Conservation (phyloP, 1,140 invertebrate genomes). For the Dinoponera quadriceps region DNA sequence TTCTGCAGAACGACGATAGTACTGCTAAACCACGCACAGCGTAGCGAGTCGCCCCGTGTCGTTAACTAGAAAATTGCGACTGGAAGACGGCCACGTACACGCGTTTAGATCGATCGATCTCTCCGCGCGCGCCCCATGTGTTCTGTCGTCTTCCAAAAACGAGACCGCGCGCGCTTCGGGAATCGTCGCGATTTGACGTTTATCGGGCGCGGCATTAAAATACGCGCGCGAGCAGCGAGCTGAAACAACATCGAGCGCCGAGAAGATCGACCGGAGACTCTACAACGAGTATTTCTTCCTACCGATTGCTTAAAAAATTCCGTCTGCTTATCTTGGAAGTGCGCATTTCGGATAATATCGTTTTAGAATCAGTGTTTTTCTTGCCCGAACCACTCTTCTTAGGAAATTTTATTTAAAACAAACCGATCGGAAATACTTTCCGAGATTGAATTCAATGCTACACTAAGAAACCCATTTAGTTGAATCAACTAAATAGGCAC, state of each 20-base stretch:
- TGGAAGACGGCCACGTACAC: constrained; percentile 7
- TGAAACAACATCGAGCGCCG: background rate
- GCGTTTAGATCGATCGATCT: constrained; percentile 52
- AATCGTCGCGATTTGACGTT: constrained; percentile 32
- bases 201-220: constrained; percentile 25
- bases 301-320: background rate
- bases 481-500: too few relatives aligned
- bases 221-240: background rate
- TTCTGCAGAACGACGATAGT: constrained; percentile 4
- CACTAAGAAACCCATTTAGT: too few relatives aligned
- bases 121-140: constrained; percentile 16
- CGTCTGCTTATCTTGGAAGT: background rate
- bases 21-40: background rate
- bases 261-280: background rate
- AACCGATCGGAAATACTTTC: too few relatives aligned
- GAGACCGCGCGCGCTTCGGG: background rate
- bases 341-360: too few relatives aligned
- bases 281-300: background rate
- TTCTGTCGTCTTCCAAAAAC: constrained; percentile 33
- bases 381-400: too few relatives aligned
- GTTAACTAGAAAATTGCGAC: constrained; percentile 37
- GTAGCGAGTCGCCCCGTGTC: background rate
- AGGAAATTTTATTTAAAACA: too few relatives aligned
- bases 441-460: too few relatives aligned
- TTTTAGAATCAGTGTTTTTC: too few relatives aligned